Percentiles rank a stretch among this genome's conserved stretches.
Evolutionary conservation across 2,797 vertebrate genomes (phyloP).

Genomic region (Capromys pilorides): DNA sequence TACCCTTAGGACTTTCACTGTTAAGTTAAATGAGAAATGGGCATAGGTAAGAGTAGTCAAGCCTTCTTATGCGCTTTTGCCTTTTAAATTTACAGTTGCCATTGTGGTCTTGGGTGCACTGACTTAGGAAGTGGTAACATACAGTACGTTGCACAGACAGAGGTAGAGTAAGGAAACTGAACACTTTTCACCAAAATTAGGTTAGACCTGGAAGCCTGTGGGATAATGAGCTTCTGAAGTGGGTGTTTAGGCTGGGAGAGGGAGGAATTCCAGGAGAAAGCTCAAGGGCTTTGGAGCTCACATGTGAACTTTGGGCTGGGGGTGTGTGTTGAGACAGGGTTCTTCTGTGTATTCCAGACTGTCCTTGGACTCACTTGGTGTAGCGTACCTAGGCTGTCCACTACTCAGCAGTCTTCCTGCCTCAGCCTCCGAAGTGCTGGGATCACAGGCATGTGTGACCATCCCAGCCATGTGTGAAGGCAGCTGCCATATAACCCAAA

Average conservation of each 20-base stretch:
- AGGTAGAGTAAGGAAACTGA: neutral
- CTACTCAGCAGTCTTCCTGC: neutral
- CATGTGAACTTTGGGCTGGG: neutral
- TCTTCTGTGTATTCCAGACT: neutral
- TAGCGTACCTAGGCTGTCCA: neutral
- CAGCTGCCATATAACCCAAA: neutral
- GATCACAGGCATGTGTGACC: neutral
- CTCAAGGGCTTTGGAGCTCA: neutral
- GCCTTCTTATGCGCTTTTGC: neutral
- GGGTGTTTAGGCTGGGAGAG: neutral
- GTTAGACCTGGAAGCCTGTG: neutral
- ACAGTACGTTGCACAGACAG: neutral
- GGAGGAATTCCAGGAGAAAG: neutral
- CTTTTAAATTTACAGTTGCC: neutral
- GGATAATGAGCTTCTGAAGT: neutral
- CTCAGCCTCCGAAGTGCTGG: neutral
- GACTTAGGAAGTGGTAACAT: neutral
- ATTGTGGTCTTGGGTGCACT: neutral
- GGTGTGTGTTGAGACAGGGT: neutral
- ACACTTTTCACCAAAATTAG: constrained; percentile 19
- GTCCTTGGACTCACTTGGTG: neutral
- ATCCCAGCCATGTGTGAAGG: neutral
- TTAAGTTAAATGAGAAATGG: neutral
- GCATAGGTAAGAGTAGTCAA: neutral
- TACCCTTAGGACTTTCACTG: neutral